Conservation (phyloP, 2,113 vertebrate species). For the Rhinichthys klamathensis region DNA sequence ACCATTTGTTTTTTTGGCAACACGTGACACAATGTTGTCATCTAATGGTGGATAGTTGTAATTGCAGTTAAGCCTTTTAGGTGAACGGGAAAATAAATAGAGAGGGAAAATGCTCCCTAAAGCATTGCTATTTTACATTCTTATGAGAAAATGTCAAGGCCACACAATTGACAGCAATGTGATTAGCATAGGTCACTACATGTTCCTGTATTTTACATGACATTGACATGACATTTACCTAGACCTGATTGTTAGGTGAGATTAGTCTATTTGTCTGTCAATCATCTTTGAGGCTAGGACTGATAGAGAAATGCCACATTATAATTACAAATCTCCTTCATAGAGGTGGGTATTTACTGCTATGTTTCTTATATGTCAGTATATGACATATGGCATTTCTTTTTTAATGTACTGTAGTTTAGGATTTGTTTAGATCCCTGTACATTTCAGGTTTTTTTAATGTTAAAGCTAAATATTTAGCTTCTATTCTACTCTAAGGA, state of each 20-base stretch:
- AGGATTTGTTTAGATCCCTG: not conserved
- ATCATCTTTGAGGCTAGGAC: not conserved
- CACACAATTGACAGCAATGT: not conserved
- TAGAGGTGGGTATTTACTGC: not conserved
- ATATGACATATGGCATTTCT: not conserved
- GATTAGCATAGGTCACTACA: constrained; percentile 15
- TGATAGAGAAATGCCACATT: constrained; percentile 16
- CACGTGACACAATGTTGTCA: not conserved
- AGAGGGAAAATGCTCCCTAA: not conserved
- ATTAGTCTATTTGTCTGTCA: constrained; percentile 27
- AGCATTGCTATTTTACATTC: not conserved
- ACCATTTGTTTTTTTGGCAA: not conserved
- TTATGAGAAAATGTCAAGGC: not conserved
- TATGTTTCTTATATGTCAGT: not conserved
- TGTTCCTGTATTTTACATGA: constrained; percentile 19
- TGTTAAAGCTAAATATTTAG: not conserved
- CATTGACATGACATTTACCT: constrained; percentile 16
- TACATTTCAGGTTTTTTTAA: not conserved
- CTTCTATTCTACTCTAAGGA: not conserved
- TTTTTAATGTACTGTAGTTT: not conserved
- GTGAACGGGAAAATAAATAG: not conserved
- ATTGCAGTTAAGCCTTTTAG: not conserved
- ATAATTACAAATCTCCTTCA: constrained; percentile 7
- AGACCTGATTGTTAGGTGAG: not conserved
- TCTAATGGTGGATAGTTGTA: constrained; percentile 21